These are phyloP conservation scores for Sycophila sp. DNA, from an alignment of 1,140 invertebrate species.

Conservation along the genomic window DNA sequence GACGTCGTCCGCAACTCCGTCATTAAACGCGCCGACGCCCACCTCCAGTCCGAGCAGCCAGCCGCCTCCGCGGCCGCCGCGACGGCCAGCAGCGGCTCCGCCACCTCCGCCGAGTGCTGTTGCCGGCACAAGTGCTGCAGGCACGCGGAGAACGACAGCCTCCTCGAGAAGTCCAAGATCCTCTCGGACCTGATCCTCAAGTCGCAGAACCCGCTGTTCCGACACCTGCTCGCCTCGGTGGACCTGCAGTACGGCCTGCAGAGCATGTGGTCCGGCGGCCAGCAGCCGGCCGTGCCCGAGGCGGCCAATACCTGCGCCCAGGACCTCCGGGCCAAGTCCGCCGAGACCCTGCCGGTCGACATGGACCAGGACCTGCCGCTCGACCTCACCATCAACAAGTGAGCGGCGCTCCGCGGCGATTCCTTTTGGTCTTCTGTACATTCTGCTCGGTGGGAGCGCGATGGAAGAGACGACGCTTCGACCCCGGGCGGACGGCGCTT, in stretches of 20 bases:
- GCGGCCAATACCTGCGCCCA: slow-evolving; percentile 47
- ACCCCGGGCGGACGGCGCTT: not conserved
- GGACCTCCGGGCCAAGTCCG: slow-evolving; percentile 56
- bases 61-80: slow-evolving; percentile 2
- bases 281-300: not conserved
- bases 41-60: not conserved
- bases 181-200: slow-evolving; percentile 62
- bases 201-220: slow-evolving; percentile 58
- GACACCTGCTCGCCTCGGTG: slow-evolving; percentile 57
- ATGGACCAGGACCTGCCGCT: slow-evolving; percentile 64
- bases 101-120: slow-evolving; percentile 47
- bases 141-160: slow-evolving; percentile 56
- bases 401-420: slow-evolving; percentile 26
- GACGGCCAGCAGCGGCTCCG: not conserved
- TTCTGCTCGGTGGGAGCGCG: too few relatives aligned
- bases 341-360: slow-evolving; percentile 50
- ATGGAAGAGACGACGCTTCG: not conserved
- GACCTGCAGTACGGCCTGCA: slow-evolving; percentile 45
- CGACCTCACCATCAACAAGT: slow-evolving; percentile 62
- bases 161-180: slow-evolving; percentile 59
- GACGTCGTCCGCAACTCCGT: slow-evolving; percentile 52
- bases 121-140: slow-evolving; percentile 61
- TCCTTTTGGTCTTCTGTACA: not conserved
- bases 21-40: slow-evolving; percentile 53
- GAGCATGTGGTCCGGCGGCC: slow-evolving; percentile 2